Base-by-base conservation (phyloP, 2,113 vertebrate genomes). In the Heterotis niloticus region DNA sequence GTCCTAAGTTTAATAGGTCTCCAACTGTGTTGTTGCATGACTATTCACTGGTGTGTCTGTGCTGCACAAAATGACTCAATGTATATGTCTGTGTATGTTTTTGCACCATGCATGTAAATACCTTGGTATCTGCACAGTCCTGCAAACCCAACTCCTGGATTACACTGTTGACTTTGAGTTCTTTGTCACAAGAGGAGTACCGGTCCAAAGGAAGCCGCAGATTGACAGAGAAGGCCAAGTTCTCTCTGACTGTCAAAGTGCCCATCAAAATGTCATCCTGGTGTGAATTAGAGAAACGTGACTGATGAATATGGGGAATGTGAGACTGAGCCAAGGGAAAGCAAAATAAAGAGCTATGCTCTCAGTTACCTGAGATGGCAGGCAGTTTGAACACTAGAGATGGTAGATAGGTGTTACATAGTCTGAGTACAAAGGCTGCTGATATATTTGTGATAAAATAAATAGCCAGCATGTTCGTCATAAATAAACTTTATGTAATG, bases 251-350 rank as follows among this genome's bases (percentile, higher is more conserved):
- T 12, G 78, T 86, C 79, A 94, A 83, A 0, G 93, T 94, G 10
- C 92, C 93, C 90, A 93, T 94, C 71, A 94, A 64, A 70, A 94
- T 85, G 75, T 94, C 91, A 54, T 94, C 92, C 92, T 94, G 59
- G 51, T 20, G 23, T 13, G 59, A 17, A 23, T 28, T 34, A 16
- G 23, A 26, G 26, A 52, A 20, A 66, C 10, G 0, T 3, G 56
- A 78, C 18, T 0, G 62, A 67, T n/a, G 10, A 12, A 54, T 5
- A 23, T 12, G 9, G 2, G 24, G 20, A 26, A 51, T 14, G 5
- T 9, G 24, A 9, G 56, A 59, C 1, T 24, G 23, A 66, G 23
- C 2, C 4, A 23, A 11, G 23, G 64, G 23, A 23, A 62, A 20
- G 60, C 14, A 17, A 12, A 20, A 20, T 62, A 62, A 20, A 12